A percentile compares a stretch with the other conserved stretches of the same genome.
Conservation (phyloP, 2,113 vertebrate species). For the Scomber scombrus region DNA sequence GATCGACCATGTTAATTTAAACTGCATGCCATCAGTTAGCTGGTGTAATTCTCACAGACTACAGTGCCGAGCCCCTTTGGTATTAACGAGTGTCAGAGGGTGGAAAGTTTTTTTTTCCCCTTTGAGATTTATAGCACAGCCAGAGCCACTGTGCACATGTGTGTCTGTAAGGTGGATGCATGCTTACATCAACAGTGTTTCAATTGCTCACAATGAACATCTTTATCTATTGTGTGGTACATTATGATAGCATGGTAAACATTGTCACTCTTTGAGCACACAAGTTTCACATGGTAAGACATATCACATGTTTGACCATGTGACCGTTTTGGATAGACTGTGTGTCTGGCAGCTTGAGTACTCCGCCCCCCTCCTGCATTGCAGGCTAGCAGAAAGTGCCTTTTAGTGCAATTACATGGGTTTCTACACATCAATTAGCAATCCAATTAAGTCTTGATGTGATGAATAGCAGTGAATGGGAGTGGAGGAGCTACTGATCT, state of each 20-base stretch:
- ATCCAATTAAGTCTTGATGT: slow-evolving; percentile 85
- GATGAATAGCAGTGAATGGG: slow-evolving; percentile 81
- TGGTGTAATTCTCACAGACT: slow-evolving; percentile 63
- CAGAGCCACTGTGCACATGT: neutral
- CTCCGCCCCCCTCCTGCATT: slow-evolving; percentile 27
- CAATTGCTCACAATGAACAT: neutral
- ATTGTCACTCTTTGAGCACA: neutral
- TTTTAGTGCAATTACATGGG: slow-evolving; percentile 85
- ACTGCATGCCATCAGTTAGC: slow-evolving; percentile 76
- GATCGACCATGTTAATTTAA: slow-evolving; percentile 80
- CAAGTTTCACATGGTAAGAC: slow-evolving; percentile 2
- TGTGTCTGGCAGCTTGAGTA: slow-evolving; percentile 62
- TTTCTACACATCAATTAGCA: slow-evolving; percentile 87
- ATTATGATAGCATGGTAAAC: neutral
- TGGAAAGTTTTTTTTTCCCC: neutral
- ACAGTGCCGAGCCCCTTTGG: slow-evolving; percentile 32
- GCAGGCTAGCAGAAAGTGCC: slow-evolving; percentile 70
- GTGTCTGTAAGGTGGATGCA: neutral
- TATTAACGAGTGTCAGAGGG: slow-evolving; percentile 49
- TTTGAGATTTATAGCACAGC: slow-evolving; percentile 6
- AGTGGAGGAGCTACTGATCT: slow-evolving; percentile 78
- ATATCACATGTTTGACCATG: slow-evolving; percentile 37
- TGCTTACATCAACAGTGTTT: neutral
- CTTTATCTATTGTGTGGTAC: neutral
- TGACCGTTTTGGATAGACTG: slow-evolving; percentile 36